Evolutionary conservation across 1,140 invertebrate genomes (phyloP).

Genomic region (Chymomyza costata): DNA sequence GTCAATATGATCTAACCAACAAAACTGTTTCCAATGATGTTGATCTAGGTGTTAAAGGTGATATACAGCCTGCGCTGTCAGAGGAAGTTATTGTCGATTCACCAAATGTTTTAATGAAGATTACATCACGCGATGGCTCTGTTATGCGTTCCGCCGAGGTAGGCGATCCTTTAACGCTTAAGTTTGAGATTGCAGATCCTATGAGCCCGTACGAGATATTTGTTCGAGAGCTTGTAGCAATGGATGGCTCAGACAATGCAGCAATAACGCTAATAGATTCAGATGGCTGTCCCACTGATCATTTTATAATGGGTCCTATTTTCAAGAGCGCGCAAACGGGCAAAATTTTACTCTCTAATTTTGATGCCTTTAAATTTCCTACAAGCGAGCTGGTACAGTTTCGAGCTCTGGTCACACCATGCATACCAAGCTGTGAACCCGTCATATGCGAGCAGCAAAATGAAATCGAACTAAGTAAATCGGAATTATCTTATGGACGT

Average conservation of each 20-base stretch:
- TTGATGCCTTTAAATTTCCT: slow-evolving; percentile 97
- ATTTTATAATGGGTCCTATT: slow-evolving; percentile 92
- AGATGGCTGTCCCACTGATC: slow-evolving; percentile 92
- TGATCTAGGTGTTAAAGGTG: slow-evolving; percentile 90
- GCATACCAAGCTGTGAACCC: slow-evolving; percentile 93
- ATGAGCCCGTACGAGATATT: slow-evolving; percentile 96
- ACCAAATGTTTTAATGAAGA: slow-evolving; percentile 94
- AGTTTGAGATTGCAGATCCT: slow-evolving; percentile 93
- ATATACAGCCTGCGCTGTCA: slow-evolving; percentile 85
- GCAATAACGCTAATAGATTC: slow-evolving; percentile 94
- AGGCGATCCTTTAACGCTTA: slow-evolving; percentile 90
- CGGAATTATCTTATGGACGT: slow-evolving; percentile 86
- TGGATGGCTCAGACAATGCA: slow-evolving; percentile 94
- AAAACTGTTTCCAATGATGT: slow-evolving; percentile 95
- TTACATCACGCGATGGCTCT: slow-evolving; percentile 86
- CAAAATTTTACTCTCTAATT: slow-evolving; percentile 91
- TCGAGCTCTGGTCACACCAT: slow-evolving; percentile 93
- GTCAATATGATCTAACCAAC: slow-evolving; percentile 95
- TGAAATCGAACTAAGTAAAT: slow-evolving; percentile 84
- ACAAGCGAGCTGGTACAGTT: slow-evolving; percentile 96
- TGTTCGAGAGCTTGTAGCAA: slow-evolving; percentile 93
- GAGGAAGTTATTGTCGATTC: slow-evolving; percentile 93
- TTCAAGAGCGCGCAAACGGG: slow-evolving; percentile 85
- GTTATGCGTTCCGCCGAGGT: slow-evolving; percentile 87
- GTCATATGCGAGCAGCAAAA: slow-evolving; percentile 89